These are phyloP conservation scores for Brotula barbata DNA, from an alignment of 2,797 vertebrate species.

Conservation along the genomic window DNA sequence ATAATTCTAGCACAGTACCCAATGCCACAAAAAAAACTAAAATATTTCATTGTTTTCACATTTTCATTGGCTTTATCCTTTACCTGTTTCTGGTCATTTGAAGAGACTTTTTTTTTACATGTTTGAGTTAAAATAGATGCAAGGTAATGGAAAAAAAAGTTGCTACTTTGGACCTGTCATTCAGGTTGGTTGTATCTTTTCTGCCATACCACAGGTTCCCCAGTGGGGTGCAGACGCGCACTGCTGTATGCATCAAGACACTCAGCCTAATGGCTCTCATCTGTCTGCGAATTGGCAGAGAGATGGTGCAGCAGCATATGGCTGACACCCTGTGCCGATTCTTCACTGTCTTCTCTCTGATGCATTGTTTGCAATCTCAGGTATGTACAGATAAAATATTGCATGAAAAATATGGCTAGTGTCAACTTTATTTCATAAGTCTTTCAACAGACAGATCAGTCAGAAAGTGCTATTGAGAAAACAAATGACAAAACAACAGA, in stretches of 20 bases:
- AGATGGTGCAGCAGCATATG: slow-evolving; percentile 98
- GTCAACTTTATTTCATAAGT: slow-evolving; percentile 27
- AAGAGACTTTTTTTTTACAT: background rate
- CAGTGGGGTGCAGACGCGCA: slow-evolving; percentile 92
- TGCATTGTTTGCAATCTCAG: slow-evolving; percentile 85
- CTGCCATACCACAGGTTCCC: slow-evolving; percentile 84
- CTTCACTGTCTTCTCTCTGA: slow-evolving; percentile 89
- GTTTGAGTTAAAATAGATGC: slow-evolving; percentile 13
- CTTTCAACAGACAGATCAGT: slow-evolving; percentile 28
- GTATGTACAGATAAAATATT: too few relatives aligned
- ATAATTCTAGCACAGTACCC: background rate
- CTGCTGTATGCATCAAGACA: slow-evolving; percentile 91
- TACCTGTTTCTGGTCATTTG: background rate
- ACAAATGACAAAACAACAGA: slow-evolving; percentile 4
- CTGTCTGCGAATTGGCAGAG: slow-evolving; percentile 93
- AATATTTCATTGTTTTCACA: background rate
- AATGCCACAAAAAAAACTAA: too few relatives aligned
- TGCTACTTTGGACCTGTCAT: slow-evolving; percentile 11
- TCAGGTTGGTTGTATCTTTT: slow-evolving; percentile 23
- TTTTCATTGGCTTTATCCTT: background rate
- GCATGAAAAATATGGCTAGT: background rate
- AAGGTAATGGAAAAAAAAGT: background rate
- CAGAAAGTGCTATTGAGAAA: slow-evolving; percentile 4
- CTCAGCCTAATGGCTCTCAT: slow-evolving; percentile 94
- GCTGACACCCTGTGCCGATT: slow-evolving; percentile 87